These are phyloP conservation scores for Phragmatobia fuliginosa DNA, from an alignment of 2,888 invertebrate species.

Conservation along the genomic window DNA sequence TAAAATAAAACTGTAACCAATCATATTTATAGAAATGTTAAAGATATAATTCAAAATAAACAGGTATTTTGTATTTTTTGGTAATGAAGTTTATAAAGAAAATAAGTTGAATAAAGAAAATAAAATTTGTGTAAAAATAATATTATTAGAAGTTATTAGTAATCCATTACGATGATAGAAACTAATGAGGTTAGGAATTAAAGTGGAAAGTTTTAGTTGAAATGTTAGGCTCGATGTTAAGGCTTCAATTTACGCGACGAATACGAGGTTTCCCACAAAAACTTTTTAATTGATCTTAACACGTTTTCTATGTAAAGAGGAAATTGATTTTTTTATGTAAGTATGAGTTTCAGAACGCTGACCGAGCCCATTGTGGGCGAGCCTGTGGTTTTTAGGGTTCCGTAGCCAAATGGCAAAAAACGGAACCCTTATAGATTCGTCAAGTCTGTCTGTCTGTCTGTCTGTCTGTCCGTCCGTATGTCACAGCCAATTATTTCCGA, in stretches of 20 bases:
- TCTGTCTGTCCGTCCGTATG: no score
- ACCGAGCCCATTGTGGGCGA: not conserved
- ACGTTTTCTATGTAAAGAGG: constrained; percentile 41
- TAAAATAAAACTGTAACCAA: not conserved
- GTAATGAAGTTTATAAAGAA: not conserved
- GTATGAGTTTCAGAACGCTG: constrained; percentile 15
- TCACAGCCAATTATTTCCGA: no score
- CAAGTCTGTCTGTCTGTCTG: no score
- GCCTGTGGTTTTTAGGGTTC: not conserved
- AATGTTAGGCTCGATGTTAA: not conserved
- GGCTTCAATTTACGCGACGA: not conserved
- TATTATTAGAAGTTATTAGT: not conserved
- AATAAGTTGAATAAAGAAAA: not conserved
- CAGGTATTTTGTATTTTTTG: not conserved
- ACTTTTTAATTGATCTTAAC: constrained; percentile 47
- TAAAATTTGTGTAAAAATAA: not conserved
- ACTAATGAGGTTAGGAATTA: constrained; percentile 6
- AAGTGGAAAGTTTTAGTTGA: constrained; percentile 11
- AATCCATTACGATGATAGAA: not conserved
- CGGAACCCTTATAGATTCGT: no score
- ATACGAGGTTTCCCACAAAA: constrained; percentile 2
- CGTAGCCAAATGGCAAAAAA: no score
- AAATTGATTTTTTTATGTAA: constrained; percentile 29
- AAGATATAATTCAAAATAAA: not conserved
- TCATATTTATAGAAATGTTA: not conserved